phyloP scores from a whole-genome alignment of 2,888 invertebrate species.

The Pollenia labialis region DNA sequence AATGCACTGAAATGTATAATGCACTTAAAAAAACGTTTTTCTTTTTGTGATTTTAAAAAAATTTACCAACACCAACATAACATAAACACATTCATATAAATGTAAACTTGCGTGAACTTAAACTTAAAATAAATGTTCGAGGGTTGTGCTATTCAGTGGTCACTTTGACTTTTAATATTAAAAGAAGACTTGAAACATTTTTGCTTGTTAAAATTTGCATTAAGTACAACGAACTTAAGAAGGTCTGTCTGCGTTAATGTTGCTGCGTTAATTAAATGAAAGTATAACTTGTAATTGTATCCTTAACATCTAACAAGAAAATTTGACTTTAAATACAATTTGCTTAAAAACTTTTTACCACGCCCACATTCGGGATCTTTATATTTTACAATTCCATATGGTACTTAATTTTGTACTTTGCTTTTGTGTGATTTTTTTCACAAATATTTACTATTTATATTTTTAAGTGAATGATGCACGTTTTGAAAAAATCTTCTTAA shows the following conservation, averaged over 20 bases:
- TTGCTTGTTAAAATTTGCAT: no score
- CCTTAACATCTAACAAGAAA: no score
- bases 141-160: not conserved
- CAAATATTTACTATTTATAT: constrained; percentile 50
- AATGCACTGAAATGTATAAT: constrained; percentile 25
- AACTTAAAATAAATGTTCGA: not conserved
- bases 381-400: constrained; percentile 6
- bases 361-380: not conserved
- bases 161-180: no score
- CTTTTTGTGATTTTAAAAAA: constrained; percentile 16
- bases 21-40: constrained; percentile 41
- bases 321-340: no score
- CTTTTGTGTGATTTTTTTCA: constrained; percentile 16
- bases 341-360: no score
- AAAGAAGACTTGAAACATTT: no score
- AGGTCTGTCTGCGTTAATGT: no score
- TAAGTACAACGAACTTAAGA: no score
- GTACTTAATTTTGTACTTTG: constrained; percentile 31
- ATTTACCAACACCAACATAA: constrained; percentile 25
- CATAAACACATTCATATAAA: constrained; percentile 18
- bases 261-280: no score
- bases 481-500: constrained; percentile 3
- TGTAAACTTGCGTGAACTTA: not conserved
- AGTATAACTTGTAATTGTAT: no score
- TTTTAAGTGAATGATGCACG: constrained; percentile 48